Conservation (phyloP, 1,140 invertebrate species). For the Zeugodacus cucurbitae region DNA sequence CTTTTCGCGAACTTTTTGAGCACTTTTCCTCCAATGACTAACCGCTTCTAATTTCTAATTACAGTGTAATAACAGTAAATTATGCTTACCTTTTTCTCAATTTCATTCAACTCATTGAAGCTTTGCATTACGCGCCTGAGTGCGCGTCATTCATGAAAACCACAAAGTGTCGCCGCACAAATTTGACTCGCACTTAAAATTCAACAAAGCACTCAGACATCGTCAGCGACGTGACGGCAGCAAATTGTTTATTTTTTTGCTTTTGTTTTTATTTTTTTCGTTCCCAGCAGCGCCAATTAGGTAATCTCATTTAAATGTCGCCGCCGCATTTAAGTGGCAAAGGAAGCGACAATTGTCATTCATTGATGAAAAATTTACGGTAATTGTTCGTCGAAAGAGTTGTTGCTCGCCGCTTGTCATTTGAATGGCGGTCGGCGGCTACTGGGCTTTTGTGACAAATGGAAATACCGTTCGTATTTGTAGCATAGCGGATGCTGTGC, state of each 20-base stretch:
- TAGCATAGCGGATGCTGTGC: background rate
- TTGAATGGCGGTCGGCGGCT: background rate
- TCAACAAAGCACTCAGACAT: background rate
- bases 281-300: background rate
- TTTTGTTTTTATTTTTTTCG: background rate
- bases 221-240: background rate
- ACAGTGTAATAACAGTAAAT: too few species aligned
- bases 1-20: too few species aligned
- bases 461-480: conserved; percentile 11
- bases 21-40: background rate
- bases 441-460: conserved; percentile 30
- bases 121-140: background rate
- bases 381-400: conserved; percentile 26
- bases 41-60: too few species aligned
- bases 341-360: conserved; percentile 9
- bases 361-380: conserved; percentile 1
- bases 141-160: background rate
- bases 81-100: background rate
- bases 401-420: background rate
- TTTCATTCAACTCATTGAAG: background rate
- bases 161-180: background rate
- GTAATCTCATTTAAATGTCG: conserved; percentile 21
- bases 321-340: conserved; percentile 7
- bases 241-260: background rate
- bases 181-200: background rate